A percentile compares a stretch with the other conserved stretches of the same genome.
Evolutionary conservation across 1,140 invertebrate genomes (phyloP).

Genomic region (Panagrolaimus sp.): DNA sequence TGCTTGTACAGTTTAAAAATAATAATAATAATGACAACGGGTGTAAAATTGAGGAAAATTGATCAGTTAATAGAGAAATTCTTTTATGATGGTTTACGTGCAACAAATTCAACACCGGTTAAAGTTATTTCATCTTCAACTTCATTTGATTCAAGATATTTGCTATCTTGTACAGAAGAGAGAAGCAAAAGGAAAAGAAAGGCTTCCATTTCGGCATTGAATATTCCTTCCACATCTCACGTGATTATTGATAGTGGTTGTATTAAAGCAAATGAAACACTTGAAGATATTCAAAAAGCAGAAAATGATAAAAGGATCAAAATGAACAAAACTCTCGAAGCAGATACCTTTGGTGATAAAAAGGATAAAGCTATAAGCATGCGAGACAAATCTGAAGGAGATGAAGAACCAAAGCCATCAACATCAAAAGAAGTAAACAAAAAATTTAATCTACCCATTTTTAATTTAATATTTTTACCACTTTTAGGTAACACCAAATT

Average conservation of each 20-base stretch:
- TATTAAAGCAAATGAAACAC: too few relatives aligned
- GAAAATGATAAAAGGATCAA: background rate
- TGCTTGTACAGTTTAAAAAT: too few relatives aligned
- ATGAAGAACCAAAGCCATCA: background rate
- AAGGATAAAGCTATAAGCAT: background rate
- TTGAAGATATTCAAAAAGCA: too few relatives aligned
- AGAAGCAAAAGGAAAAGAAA: too few relatives aligned
- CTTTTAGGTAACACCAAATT: too few relatives aligned
- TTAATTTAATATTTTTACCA: background rate
- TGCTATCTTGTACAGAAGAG: too few relatives aligned
- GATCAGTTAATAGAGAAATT: slow-evolving; percentile 9
- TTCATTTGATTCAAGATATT: too few relatives aligned
- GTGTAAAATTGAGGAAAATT: slow-evolving; percentile 11
- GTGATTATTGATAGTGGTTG: too few relatives aligned
- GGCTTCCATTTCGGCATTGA: too few relatives aligned
- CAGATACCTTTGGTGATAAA: background rate
- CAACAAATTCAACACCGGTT: background rate
- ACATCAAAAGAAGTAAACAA: background rate
- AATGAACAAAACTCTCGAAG: background rate
- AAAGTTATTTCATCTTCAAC: background rate
- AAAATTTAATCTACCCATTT: background rate
- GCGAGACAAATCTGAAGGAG: background rate
- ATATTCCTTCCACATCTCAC: too few relatives aligned
- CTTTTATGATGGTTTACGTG: background rate
- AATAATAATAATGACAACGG: slow-evolving; percentile 16